Evolutionary conservation across 1,140 invertebrate species (phyloP).

Genomic region (Macrotrachela quadricornifera): DNA sequence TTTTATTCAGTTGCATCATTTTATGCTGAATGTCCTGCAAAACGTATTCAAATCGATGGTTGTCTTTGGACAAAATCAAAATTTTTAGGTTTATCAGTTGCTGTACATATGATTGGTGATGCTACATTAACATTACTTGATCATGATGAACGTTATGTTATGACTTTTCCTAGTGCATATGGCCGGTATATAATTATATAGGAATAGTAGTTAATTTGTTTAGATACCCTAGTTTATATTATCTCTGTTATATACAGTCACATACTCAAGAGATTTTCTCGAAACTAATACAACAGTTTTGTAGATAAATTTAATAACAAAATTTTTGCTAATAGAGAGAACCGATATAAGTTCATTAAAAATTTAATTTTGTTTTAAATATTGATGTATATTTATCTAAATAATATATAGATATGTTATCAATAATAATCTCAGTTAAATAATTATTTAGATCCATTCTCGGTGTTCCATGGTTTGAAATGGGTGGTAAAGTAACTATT

Average conservation of each 20-base stretch:
- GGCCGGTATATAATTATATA: constrained; percentile 21
- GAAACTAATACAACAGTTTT: not conserved
- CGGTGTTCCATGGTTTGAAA: constrained; percentile 35
- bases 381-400: too few species aligned
- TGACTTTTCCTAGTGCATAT: constrained; percentile 36
- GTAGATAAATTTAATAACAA: too few species aligned
- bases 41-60: constrained; percentile 32
- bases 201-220: not conserved
- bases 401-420: too few species aligned
- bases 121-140: constrained; percentile 31
- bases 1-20: constrained; percentile 32
- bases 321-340: too few species aligned
- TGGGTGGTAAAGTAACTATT: constrained; percentile 31
- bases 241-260: not conserved
- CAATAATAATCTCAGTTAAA: too few species aligned
- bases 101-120: constrained; percentile 35
- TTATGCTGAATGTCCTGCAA: constrained; percentile 33
- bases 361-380: too few species aligned
- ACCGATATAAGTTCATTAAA: too few species aligned
- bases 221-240: too few species aligned
- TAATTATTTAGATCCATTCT: constrained; percentile 29
- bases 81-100: constrained; percentile 36
- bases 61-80: constrained; percentile 39
- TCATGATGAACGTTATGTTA: constrained; percentile 32
- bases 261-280: not conserved